Evolutionary conservation across 2,113 vertebrate genomes (phyloP), one percentile per base, ranked within the genome.

Genomic region (Anseranas semipalmata): DNA sequence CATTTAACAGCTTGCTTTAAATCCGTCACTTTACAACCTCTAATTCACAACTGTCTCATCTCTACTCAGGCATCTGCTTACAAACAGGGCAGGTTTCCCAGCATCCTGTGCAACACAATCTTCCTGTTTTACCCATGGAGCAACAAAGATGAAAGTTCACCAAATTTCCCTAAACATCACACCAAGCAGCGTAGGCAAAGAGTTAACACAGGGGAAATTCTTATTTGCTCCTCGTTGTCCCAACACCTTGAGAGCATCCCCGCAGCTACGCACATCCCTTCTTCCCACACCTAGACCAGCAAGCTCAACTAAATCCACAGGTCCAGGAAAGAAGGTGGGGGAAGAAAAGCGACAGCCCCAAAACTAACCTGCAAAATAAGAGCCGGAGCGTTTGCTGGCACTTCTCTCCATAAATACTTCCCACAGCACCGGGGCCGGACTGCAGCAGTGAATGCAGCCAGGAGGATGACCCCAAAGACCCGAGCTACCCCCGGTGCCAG

Each of bases 1-100:
- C 63, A 20, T 3, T 17, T 6, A 67, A 59, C 53, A 62, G 2
- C 3, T 1, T 1, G 2, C 65, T 43, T 46, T 22, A 59, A 52
- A 56, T 18, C 55, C 37, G 17, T 15, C 67, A 3, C 79, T 70
- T 8, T 15, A 43, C 8, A 9, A 60, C 84, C 41, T 6, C 32
- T 3, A 1, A 27, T 7, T 16, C 2, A 1, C 0, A 4, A 8
- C 27, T 2, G 20, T 10, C 62, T 46, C 46, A 53, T 6, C 70
- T n/a, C 67, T 37, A 46, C 37, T 25, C 85, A 37, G 41, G 6
- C 6, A 21, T 4, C 55, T 52, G 15, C 68, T 3, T 9, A 24
- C 35, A 10, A 28, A 5, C 46, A 12, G 18, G 25, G 4, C 53
- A 32, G 32, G 55, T 11, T 15, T 2, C 67, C 48, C 89, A 32